Evolutionary conservation across 2,888 invertebrate genomes (phyloP).

Genomic region (Diaperis boleti): DNA sequence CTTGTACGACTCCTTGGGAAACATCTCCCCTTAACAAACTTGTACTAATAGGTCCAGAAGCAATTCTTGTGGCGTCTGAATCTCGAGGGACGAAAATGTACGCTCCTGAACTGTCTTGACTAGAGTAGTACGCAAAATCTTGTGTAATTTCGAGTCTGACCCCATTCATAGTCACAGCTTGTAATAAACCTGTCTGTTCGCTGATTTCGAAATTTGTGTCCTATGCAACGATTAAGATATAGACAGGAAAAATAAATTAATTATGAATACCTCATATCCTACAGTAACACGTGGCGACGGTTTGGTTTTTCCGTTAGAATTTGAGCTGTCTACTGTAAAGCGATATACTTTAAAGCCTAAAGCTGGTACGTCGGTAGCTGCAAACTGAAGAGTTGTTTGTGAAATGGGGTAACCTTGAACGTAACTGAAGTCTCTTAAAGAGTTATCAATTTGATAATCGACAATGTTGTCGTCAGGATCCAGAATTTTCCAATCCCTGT

Average conservation of each 20-base stretch:
- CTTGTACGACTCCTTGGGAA: slow-evolving; percentile 74
- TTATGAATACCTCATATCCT: slow-evolving; percentile 14
- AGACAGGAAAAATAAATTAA: background rate
- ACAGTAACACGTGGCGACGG: slow-evolving; percentile 3
- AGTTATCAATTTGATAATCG: slow-evolving; percentile 43
- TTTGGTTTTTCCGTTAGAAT: too few species aligned
- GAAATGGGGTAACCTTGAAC: too few species aligned
- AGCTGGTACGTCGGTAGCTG: slow-evolving; percentile 43
- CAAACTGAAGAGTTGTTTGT: slow-evolving; percentile 36
- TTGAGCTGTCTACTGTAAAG: slow-evolving; percentile 58
- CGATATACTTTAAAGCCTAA: slow-evolving; percentile 44
- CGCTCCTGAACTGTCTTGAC: slow-evolving; percentile 85
- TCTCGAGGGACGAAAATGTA: slow-evolving; percentile 85
- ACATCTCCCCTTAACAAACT: slow-evolving; percentile 62
- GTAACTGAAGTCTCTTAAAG: slow-evolving; percentile 43
- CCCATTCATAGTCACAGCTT: slow-evolving; percentile 67
- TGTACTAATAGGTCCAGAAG: slow-evolving; percentile 16
- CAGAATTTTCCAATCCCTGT: slow-evolving; percentile 26
- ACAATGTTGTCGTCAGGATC: slow-evolving; percentile 38
- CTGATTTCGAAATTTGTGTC: slow-evolving; percentile 68
- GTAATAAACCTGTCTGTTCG: slow-evolving; percentile 69
- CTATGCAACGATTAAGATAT: slow-evolving; percentile 36
- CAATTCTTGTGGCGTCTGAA: slow-evolving; percentile 56
- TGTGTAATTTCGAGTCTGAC: slow-evolving; percentile 68
- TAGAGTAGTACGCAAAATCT: slow-evolving; percentile 79